phyloP scores from a whole-genome alignment of 2,113 vertebrate genomes.

The Tympanuchus pallidicinctus region DNA sequence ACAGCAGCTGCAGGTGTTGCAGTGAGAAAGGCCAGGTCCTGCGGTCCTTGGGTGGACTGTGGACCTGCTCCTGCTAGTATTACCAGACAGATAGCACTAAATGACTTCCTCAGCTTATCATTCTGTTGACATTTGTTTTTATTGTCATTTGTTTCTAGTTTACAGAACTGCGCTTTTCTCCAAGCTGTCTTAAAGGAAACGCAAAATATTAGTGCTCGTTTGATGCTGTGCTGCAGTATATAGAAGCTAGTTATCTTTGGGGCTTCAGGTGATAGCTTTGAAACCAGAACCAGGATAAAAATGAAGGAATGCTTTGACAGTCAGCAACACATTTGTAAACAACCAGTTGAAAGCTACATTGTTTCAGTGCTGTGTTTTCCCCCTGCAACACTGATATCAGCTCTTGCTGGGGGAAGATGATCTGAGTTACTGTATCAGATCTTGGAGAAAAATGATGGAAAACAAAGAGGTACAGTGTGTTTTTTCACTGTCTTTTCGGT shows the following conservation, averaged over 20 bases:
- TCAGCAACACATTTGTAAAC: accelerated
- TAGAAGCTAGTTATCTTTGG: not conserved
- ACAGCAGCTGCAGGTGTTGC: not conserved
- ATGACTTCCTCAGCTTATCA: not conserved
- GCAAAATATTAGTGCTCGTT: accelerated
- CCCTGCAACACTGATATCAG: not conserved
- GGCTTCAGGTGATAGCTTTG: not conserved
- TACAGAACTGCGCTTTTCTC: not conserved
- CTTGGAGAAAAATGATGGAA: not conserved
- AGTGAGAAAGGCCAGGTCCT: not conserved
- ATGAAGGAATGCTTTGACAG: not conserved
- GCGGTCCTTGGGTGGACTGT: not conserved
- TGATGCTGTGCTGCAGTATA: not conserved
- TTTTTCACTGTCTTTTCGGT: not conserved
- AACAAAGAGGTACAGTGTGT: not conserved
- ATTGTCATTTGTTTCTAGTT: not conserved
- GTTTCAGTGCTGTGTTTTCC: not conserved
- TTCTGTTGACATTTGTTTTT: not conserved
- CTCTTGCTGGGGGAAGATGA: not conserved
- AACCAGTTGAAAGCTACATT: accelerated
- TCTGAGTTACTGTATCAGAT: not conserved
- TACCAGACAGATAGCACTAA: not conserved
- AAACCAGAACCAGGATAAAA: not conserved
- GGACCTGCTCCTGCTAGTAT: not conserved
- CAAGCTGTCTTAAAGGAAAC: not conserved